Evolutionary conservation across 2,797 vertebrate genomes (phyloP), one percentile per base, ranked within the genome.

Genomic region (Semaprochilodus insignis): DNA sequence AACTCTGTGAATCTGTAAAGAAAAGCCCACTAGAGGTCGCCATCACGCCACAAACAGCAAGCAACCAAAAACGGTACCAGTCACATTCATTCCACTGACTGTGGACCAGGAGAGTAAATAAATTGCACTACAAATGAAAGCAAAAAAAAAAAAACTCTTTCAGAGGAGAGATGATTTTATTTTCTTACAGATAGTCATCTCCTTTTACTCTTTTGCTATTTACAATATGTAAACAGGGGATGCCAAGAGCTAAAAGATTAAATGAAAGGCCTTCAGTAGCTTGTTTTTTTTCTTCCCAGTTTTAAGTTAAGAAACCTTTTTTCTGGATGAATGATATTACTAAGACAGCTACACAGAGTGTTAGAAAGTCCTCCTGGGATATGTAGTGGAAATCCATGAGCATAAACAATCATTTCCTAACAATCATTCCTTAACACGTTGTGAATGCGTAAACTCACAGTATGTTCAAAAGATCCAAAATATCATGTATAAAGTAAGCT

Each of bases 181-280:
- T 82, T 83, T 85, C 60, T 69, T 80, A 83, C 79, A 84, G 81
- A 87, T 87, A 85, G 21, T 73, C 52, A 36, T 83, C 78, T 87
- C 79, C 85, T 82, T 84, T 83, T 77, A 85, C 54, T 74, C 92
- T 93, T 93, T 93, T 90, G 91, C 81, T 94, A 95, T 95, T 88
- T 95, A 95, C 94, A 95, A 90, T 92, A 94, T 94, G 93, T 96
- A 95, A 95, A 95, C 95, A 92, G 91, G 80, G 82, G 81, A 91
- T 93, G 89, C 85, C 89, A 77, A 76, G 91, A 93, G 90, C 83
- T 77, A 90, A 89, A 90, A 92, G 85, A 77, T 88, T 87, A 91
- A 90, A 91, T 91, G 88, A 92, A 87, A 94, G 93, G 93, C 92
- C 90, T 90, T 93, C 91, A 93, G 90, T 91, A 88, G 85, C 74